These are phyloP conservation scores for Conomelus anceps DNA, from an alignment of 2,888 invertebrate species.

Conservation along the genomic window DNA sequence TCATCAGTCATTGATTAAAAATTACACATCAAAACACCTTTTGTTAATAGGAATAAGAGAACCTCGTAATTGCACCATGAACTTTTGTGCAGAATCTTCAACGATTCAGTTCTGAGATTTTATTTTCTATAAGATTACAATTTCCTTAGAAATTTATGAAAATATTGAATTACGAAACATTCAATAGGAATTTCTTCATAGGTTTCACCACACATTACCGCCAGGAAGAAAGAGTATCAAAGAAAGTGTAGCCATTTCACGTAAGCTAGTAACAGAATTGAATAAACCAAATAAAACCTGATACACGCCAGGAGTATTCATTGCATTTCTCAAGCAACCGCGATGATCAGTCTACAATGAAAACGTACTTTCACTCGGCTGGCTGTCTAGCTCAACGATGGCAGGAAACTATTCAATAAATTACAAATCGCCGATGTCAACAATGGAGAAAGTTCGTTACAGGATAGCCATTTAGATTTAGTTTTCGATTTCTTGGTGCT, in stretches of 20 bases:
- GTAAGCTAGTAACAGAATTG: background rate
- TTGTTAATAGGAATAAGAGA: too few species aligned
- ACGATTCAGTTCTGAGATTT: too few species aligned
- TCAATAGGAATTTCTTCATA: background rate
- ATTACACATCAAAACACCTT: too few species aligned
- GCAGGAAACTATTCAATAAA: background rate
- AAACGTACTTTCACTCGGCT: background rate
- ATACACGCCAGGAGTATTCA: background rate
- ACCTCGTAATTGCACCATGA: too few species aligned
- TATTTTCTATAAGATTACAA: too few species aligned
- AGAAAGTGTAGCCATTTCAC: background rate
- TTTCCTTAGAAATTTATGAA: too few species aligned
- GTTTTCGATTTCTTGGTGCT: background rate
- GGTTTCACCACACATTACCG: background rate
- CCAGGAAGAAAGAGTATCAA: background rate
- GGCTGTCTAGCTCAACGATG: background rate
- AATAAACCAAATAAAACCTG: background rate
- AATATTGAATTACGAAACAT: too few species aligned
- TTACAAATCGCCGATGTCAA: background rate
- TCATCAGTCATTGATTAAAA: too few species aligned
- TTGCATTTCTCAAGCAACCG: background rate
- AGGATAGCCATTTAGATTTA: background rate
- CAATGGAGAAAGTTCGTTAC: background rate
- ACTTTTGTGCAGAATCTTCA: too few species aligned
- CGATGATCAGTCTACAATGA: background rate